Conservation (phyloP, 2,113 vertebrate genomes). For the Ctenodactylus gundi region DNA sequence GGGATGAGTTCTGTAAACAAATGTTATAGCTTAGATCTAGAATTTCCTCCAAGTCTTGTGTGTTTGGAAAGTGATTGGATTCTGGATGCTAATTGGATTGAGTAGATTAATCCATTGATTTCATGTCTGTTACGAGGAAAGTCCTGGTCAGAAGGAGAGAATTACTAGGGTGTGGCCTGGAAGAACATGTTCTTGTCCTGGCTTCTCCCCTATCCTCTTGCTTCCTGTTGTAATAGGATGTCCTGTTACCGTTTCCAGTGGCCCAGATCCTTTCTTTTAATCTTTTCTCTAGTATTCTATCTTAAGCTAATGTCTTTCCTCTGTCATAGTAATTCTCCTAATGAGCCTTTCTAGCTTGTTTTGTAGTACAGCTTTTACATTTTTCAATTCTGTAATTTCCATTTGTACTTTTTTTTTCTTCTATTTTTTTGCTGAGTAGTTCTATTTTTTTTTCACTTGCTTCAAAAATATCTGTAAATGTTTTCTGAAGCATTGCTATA, state of each 20-base stretch:
- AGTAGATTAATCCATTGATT: too few relatives aligned
- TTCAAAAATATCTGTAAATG: neutral
- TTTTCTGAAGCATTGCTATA: neutral
- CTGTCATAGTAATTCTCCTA: neutral
- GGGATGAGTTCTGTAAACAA: neutral
- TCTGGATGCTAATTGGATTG: too few relatives aligned
- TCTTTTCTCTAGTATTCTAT: neutral
- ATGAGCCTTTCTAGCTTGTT: neutral
- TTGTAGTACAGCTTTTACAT: neutral
- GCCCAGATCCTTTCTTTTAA: neutral
- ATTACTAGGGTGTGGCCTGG: too few relatives aligned
- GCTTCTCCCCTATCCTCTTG: neutral
- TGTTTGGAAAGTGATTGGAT: too few relatives aligned
- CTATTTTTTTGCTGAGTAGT: neutral
- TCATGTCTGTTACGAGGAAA: too few relatives aligned
- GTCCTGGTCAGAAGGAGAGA: neutral
- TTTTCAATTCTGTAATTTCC: constrained; percentile 1
- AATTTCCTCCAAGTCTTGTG: too few relatives aligned
- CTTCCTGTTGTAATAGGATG: neutral
- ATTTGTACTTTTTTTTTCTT: neutral
- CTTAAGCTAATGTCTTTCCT: neutral
- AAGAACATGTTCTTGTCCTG: too few relatives aligned
- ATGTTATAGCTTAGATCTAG: too few relatives aligned
- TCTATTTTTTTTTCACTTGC: neutral
- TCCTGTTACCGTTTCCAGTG: neutral